phyloP scores from a whole-genome alignment of 2,113 vertebrate genomes.

The Otocyon megalotis region DNA sequence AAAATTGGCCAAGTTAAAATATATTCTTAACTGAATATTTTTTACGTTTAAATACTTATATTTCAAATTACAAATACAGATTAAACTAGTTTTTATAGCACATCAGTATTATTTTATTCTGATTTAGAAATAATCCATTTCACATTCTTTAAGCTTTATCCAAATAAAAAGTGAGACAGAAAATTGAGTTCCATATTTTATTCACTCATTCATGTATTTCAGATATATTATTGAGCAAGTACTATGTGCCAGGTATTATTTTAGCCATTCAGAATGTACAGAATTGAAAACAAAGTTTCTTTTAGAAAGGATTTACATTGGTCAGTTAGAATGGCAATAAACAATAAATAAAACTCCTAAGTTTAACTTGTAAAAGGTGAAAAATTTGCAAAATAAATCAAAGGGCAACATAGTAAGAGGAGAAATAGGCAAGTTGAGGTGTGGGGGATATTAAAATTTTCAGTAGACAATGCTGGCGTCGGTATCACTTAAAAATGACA shows the following conservation, averaged over 20 bases:
- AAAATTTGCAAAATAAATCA: background rate
- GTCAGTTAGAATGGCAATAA: background rate
- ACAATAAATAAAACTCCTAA: background rate
- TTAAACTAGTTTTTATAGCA: background rate
- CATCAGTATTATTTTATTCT: background rate
- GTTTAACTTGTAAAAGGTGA: background rate
- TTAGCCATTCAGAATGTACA: background rate
- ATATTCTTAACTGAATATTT: background rate
- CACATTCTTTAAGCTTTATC: background rate
- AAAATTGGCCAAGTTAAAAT: too few species aligned
- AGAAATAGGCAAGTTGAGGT: background rate
- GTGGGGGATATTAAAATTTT: background rate
- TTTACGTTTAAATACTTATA: background rate
- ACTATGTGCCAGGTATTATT: fast-evolving
- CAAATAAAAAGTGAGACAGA: background rate
- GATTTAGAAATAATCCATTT: background rate
- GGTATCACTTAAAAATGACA: background rate
- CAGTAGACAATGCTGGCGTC: fast-evolving
- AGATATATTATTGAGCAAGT: background rate
- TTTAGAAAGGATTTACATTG: background rate
- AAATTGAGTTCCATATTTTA: background rate
- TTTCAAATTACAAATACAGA: background rate
- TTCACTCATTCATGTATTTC: too few species aligned
- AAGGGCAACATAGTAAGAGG: background rate
- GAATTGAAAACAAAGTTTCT: background rate